A percentile compares a stretch with the other conserved stretches of the same genome.
phyloP scores from a whole-genome alignment of 2,888 invertebrate species.

The Oscheius myriophilus region DNA sequence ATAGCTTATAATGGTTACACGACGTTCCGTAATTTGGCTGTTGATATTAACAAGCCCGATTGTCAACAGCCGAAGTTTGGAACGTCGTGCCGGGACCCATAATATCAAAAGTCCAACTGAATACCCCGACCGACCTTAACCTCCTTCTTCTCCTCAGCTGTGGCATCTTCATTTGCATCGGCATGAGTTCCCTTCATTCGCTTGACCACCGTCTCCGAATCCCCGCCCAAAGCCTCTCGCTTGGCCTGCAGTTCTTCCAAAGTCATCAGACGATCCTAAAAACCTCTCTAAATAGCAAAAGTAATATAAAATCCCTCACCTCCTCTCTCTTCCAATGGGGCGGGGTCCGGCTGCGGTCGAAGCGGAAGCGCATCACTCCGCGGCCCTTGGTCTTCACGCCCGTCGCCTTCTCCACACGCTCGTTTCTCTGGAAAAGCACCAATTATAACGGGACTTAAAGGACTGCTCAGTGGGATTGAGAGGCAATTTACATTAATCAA shows the following conservation, averaged over 20 bases:
- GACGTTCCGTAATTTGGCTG: too few species aligned
- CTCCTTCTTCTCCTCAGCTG: constrained; percentile 8
- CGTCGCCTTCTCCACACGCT: constrained; percentile 17
- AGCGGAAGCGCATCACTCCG: constrained; percentile 25
- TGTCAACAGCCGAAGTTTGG: too few species aligned
- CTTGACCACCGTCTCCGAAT: constrained; percentile 1
- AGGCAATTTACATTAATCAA: too few species aligned
- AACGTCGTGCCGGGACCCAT: too few species aligned
- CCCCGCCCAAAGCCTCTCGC: constrained; percentile 14
- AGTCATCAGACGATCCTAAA: constrained; percentile 20
- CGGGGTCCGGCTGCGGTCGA: constrained; percentile 25
- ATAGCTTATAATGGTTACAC: too few species aligned
- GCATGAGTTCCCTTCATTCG: constrained; percentile 23
- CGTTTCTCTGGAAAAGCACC: constrained; percentile 9
- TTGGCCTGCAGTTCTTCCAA: constrained; percentile 26
- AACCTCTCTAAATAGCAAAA: background rate
- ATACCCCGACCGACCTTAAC: background rate
- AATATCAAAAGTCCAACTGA: too few species aligned
- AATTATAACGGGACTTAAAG: background rate
- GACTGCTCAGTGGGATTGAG: too few species aligned
- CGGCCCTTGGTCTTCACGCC: constrained; percentile 28
- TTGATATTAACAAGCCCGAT: too few species aligned
- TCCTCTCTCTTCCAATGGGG: constrained; percentile 30
- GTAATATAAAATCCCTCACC: background rate
- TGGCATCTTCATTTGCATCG: constrained; percentile 26